These are phyloP conservation scores for Strix uralensis DNA, from an alignment of 2,113 vertebrate species.

Conservation along the genomic window DNA sequence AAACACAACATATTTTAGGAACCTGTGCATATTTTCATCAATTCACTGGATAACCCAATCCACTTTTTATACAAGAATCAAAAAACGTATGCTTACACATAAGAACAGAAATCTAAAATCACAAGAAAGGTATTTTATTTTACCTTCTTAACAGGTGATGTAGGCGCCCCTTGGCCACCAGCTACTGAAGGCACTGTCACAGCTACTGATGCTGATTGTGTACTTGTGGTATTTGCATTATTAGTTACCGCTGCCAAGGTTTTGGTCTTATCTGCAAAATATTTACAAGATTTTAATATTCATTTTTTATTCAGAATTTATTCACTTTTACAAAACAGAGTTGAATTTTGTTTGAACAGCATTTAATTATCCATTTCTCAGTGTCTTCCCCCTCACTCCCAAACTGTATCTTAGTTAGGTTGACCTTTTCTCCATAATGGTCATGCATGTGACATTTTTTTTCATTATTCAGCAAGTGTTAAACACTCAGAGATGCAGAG, in stretches of 20 bases:
- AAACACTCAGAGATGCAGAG: neutral
- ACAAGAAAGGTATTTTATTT: neutral
- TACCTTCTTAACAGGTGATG: conserved; percentile 97
- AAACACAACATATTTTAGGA: neutral
- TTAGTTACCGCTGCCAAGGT: conserved; percentile 80
- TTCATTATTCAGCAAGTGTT: neutral
- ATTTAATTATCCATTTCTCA: neutral
- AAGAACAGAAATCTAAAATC: neutral
- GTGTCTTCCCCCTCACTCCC: neutral
- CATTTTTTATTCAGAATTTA: neutral
- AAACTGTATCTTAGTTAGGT: neutral
- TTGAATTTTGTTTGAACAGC: neutral
- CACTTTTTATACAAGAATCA: neutral
- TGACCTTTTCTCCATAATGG: neutral
- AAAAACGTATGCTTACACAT: neutral
- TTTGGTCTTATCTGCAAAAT: conserved; percentile 88
- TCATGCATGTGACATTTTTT: neutral
- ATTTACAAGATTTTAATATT: neutral
- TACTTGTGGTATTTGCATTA: conserved; percentile 75
- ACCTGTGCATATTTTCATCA: neutral
- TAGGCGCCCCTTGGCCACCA: conserved; percentile 86
- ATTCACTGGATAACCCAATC: neutral
- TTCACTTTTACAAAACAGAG: neutral
- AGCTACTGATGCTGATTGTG: conserved; percentile 73
- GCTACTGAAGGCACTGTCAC: conserved; percentile 80